Conservation (phyloP, 1,140 invertebrate genomes). For the Procambarus clarkii region DNA sequence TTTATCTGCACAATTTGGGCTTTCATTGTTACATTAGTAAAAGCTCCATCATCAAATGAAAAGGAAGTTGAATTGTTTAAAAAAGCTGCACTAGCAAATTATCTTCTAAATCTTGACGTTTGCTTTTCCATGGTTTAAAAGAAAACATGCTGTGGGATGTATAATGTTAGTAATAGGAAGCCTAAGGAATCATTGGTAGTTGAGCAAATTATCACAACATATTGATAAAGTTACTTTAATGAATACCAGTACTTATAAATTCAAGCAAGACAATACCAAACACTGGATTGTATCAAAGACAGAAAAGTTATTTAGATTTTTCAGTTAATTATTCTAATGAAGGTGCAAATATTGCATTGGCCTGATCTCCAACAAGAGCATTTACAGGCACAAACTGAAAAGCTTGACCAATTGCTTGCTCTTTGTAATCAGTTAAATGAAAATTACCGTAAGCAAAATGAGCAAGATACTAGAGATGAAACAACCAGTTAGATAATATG, state of each 20-base stretch:
- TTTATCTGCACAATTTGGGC: slow-evolving; percentile 52
- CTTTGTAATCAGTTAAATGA: slow-evolving; percentile 31
- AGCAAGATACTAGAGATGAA: slow-evolving; percentile 1
- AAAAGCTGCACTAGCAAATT: slow-evolving; percentile 2
- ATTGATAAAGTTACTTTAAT: neutral
- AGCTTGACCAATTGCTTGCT: slow-evolving; percentile 2
- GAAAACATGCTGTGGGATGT: neutral
- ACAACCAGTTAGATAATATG: slow-evolving; percentile 11
- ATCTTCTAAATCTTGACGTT: slow-evolving; percentile 42
- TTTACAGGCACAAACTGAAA: neutral
- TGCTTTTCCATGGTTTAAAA: slow-evolving; percentile 33
- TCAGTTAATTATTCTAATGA: neutral
- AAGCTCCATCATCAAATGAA: slow-evolving; percentile 29
- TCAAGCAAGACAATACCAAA: neutral
- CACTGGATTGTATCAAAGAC: neutral
- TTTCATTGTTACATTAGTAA: slow-evolving; percentile 59
- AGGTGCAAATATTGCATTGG: neutral
- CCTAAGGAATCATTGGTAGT: neutral
- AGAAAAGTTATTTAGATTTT: neutral
- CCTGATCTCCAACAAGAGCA: neutral
- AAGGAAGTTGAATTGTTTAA: slow-evolving; percentile 26
- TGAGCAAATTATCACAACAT: neutral
- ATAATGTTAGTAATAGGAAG: neutral
- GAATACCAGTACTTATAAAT: neutral
- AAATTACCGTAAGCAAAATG: slow-evolving; percentile 23